These are phyloP conservation scores for Caenorhabditis virilis DNA, from an alignment of 2,888 invertebrate species.

Conservation along the genomic window DNA sequence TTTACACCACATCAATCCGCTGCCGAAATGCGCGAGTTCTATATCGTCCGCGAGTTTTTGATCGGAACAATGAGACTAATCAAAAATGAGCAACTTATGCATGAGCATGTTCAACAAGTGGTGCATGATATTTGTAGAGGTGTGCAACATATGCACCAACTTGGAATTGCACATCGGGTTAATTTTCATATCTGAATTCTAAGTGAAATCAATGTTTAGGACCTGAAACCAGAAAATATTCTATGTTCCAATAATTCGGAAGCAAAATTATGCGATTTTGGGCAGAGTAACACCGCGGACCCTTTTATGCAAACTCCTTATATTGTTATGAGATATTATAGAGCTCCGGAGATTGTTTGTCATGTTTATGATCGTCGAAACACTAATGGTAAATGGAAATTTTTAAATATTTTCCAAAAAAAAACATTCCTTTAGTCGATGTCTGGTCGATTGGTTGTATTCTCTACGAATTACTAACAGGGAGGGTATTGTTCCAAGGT, in stretches of 20 bases:
- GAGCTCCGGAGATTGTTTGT: conserved; percentile 86
- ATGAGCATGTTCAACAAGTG: conserved; percentile 78
- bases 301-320: conserved; percentile 96
- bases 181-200: background rate
- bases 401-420: background rate
- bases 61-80: conserved; percentile 83
- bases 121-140: conserved; percentile 99
- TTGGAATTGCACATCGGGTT: conserved; percentile 74
- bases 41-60: conserved; percentile 83
- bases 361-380: conserved; percentile 91
- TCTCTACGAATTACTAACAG: conserved; percentile 99
- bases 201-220: conserved; percentile 74
- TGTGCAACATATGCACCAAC: conserved; percentile 97
- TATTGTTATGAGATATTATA: conserved; percentile 96
- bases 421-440: conserved; percentile 46
- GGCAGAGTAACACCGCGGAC: conserved; percentile 79
- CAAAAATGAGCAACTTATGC: background rate
- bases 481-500: conserved; percentile 95
- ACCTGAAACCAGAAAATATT: conserved; percentile 98
- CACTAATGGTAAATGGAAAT: conserved; percentile 72
- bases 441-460: conserved; percentile 77
- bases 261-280: conserved; percentile 97
- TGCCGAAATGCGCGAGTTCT: conserved; percentile 98
- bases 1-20: conserved; percentile 96
- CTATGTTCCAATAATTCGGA: conserved; percentile 99